Percentiles rank a stretch among this genome's conserved stretches.
These are phyloP conservation scores for Phaenicophaeus curvirostris DNA, from an alignment of 2,797 vertebrate genomes.

Conservation along the genomic window DNA sequence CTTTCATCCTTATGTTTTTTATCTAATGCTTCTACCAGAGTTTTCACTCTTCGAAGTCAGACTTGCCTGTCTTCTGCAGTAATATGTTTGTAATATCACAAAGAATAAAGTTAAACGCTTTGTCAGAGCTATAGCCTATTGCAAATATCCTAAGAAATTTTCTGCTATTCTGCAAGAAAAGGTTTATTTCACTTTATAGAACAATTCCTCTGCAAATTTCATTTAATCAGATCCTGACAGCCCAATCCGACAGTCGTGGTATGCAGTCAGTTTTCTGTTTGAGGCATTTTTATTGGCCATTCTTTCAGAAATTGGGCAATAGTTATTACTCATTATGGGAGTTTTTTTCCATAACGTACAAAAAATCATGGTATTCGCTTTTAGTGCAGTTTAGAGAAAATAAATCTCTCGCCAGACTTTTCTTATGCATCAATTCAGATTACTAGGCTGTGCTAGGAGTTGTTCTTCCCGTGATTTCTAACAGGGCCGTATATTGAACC, in stretches of 20 bases:
- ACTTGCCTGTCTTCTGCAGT: background rate
- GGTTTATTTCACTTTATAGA: background rate
- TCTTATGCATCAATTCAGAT: background rate
- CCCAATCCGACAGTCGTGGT: background rate
- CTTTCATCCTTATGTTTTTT: background rate
- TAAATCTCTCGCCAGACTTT: background rate
- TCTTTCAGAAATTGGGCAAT: slow-evolving; percentile 13
- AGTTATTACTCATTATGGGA: background rate
- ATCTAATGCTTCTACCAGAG: background rate
- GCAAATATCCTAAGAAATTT: slow-evolving; percentile 7
- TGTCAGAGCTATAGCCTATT: background rate
- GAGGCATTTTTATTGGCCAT: background rate
- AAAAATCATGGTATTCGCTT: background rate
- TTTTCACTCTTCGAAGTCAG: background rate
- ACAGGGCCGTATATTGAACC: slow-evolving; percentile 7
- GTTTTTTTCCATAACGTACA: background rate
- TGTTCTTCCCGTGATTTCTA: slow-evolving; percentile 13
- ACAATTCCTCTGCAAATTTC: background rate
- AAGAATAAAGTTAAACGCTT: background rate
- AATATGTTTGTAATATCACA: background rate
- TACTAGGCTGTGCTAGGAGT: background rate
- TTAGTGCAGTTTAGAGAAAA: background rate
- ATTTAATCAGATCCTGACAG: background rate
- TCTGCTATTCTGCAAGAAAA: background rate
- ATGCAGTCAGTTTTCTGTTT: background rate